phyloP scores from a whole-genome alignment of 2,888 invertebrate genomes.

The Tenthredo distinguenda region DNA sequence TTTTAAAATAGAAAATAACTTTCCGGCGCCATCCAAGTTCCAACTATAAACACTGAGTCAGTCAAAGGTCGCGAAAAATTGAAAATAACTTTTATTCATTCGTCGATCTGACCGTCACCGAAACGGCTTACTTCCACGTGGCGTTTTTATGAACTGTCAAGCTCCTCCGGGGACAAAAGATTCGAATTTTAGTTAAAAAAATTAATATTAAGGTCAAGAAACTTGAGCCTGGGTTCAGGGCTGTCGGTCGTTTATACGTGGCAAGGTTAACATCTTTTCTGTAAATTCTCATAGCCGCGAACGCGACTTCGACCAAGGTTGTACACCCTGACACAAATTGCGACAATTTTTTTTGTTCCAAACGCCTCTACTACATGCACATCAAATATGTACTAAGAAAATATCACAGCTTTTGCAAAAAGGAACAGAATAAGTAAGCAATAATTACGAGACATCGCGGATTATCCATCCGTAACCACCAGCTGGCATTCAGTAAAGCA shows the following conservation, averaged over 20 bases:
- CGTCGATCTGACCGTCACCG: not conserved
- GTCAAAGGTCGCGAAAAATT: conserved; percentile 18
- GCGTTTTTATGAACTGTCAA: not conserved
- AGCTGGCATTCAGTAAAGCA: not conserved
- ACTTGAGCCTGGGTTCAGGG: conserved; percentile 28
- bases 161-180: not conserved
- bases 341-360: not conserved
- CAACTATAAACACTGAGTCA: conserved; percentile 36
- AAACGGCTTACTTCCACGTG: not conserved
- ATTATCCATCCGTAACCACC: not conserved
- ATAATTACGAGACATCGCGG: not conserved
- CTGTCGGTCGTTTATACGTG: not conserved
- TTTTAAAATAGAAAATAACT: conserved; percentile 30
- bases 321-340: conserved; percentile 27
- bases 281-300: not conserved
- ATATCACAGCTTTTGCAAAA: not conserved
- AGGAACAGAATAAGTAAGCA: not conserved
- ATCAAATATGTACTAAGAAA: not conserved
- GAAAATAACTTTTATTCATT: conserved; percentile 45
- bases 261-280: conserved; percentile 15
- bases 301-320: conserved; percentile 18
- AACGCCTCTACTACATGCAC: not conserved
- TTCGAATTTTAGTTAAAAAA: not conserved
- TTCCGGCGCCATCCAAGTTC: conserved; percentile 21
- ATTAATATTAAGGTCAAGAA: conserved; percentile 22